A percentile compares a stretch with the other conserved stretches of the same genome.
Evolutionary conservation across 1,140 invertebrate species (phyloP).

Genomic region (Dendroctonus valens): DNA sequence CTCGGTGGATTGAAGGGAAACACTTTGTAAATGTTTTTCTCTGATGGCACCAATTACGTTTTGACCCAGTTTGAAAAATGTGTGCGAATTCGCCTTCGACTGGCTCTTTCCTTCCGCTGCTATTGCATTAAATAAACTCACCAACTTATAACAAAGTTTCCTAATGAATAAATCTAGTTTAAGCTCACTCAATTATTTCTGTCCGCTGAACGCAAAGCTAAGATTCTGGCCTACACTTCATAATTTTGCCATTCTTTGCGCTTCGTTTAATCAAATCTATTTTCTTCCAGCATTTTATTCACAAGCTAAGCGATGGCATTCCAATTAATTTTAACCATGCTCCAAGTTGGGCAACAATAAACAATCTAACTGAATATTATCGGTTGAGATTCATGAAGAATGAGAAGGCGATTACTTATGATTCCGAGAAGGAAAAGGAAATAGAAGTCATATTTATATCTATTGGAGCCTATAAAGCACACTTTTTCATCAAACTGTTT

Average conservation of each 20-base stretch:
- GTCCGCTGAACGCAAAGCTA: conserved; percentile 23
- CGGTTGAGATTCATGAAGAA: no score
- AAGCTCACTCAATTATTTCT: conserved; percentile 36
- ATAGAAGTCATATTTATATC: no score
- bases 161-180: conserved; percentile 37
- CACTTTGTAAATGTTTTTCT: no score
- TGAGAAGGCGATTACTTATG: no score
- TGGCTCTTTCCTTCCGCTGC: conserved; percentile 15
- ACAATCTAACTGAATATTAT: no score
- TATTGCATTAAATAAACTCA: conserved; percentile 35
- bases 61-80: conserved; percentile 28
- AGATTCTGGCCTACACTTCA: conserved; percentile 28
- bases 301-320: no score
- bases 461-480: no score
- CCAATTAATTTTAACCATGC: no score
- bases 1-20: no score
- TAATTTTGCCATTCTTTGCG: conserved; percentile 29
- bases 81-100: conserved; percentile 21
- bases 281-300: not conserved
- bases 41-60: conserved; percentile 10
- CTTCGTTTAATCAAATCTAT: conserved; percentile 9
- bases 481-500: no score
- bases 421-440: no score
- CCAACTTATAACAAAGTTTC: conserved; percentile 35
- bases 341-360: no score